Percentiles rank a stretch among this genome's conserved stretches.
phyloP scores from a whole-genome alignment of 2,113 vertebrate genomes.

The Serinus canaria region DNA sequence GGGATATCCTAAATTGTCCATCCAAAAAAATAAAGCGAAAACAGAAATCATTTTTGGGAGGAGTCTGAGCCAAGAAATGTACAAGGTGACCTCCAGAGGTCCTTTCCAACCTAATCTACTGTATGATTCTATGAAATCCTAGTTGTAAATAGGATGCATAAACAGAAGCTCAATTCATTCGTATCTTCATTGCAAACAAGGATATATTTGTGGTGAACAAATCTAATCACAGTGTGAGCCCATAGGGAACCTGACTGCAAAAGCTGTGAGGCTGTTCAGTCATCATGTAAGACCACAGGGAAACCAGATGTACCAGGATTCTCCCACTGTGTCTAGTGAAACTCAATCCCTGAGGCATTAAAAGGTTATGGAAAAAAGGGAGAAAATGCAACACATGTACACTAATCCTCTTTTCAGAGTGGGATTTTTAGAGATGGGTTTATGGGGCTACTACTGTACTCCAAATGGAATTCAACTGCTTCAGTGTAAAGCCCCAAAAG shows the following conservation, averaged over 20 bases:
- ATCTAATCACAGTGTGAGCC: slow-evolving; percentile 65
- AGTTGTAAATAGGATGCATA: slow-evolving; percentile 21
- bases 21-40: neutral
- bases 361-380: slow-evolving; percentile 53
- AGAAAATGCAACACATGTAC: slow-evolving; percentile 37
- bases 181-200: slow-evolving; percentile 37
- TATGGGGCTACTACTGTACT: neutral
- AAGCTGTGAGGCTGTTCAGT: slow-evolving; percentile 64
- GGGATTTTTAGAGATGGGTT: slow-evolving; percentile 34
- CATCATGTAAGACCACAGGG: slow-evolving; percentile 68
- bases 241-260: slow-evolving; percentile 54
- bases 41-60: neutral
- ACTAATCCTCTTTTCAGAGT: slow-evolving; percentile 47
- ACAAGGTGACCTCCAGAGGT: slow-evolving; percentile 23
- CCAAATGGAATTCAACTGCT: slow-evolving; percentile 30
- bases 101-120: slow-evolving; percentile 58
- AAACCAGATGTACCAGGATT: slow-evolving; percentile 69
- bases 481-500: neutral
- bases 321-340: slow-evolving; percentile 56
- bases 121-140: slow-evolving; percentile 52
- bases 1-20: neutral
- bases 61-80: neutral
- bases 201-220: slow-evolving; percentile 61
- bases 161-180: slow-evolving; percentile 23
- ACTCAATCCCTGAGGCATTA: slow-evolving; percentile 59